phyloP scores from a whole-genome alignment of 1,140 invertebrate genomes.

The Heliconius eleuchia region DNA sequence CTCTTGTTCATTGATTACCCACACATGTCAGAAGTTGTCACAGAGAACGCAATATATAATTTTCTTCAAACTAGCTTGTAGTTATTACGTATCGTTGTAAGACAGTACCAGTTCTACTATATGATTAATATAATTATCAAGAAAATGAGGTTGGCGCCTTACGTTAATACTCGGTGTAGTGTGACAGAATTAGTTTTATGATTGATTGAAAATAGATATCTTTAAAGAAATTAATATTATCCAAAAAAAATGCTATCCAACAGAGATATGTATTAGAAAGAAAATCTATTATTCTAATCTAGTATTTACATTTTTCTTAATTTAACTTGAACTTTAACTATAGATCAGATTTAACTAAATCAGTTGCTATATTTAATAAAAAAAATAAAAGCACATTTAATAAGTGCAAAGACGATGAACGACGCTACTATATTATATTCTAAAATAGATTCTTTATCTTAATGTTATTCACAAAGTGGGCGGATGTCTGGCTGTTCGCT shows the following conservation, averaged over 20 bases:
- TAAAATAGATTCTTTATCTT: neutral
- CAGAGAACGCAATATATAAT: neutral
- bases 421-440: neutral
- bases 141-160: neutral
- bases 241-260: too few relatives aligned
- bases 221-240: too few relatives aligned
- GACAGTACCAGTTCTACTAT: neutral
- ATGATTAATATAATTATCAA: neutral
- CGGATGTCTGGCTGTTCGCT: neutral
- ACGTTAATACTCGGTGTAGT: neutral
- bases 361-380: too few relatives aligned
- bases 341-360: too few relatives aligned
- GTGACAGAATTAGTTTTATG: neutral
- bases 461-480: slow-evolving; percentile 1
- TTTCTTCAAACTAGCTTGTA: neutral
- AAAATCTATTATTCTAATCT: too few relatives aligned
- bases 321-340: too few relatives aligned
- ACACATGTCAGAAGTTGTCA: neutral
- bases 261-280: too few relatives aligned
- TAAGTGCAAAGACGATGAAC: too few relatives aligned
- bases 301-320: too few relatives aligned
- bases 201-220: too few relatives aligned
- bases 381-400: too few relatives aligned
- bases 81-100: neutral
- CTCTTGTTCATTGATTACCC: neutral